A percentile compares a stretch with the other conserved stretches of the same genome.
Conservation (phyloP, 1,140 invertebrate genomes). For the Amphibalanus amphitrite region DNA sequence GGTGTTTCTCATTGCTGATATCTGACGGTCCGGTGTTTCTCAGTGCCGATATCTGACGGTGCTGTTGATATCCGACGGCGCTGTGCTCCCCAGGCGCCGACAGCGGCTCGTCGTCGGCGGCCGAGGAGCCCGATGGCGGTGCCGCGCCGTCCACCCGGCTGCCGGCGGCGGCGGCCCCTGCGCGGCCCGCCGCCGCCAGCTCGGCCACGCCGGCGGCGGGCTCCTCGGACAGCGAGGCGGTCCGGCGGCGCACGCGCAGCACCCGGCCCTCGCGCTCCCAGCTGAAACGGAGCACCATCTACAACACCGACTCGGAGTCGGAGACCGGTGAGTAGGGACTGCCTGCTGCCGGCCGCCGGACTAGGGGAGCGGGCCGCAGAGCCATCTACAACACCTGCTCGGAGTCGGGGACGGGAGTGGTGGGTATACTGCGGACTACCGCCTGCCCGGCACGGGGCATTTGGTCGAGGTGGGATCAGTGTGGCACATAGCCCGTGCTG, state of each 20-base stretch:
- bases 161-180: background rate
- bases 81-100: background rate
- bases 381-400: background rate
- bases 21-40: too few relatives aligned
- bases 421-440: too few relatives aligned
- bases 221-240: background rate
- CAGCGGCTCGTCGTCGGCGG: background rate
- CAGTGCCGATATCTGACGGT: too few relatives aligned
- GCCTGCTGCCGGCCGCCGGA: background rate
- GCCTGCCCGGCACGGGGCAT: too few relatives aligned
- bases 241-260: background rate
- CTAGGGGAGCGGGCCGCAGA: background rate
- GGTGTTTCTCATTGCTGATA: too few relatives aligned
- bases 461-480: too few relatives aligned
- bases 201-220: background rate
- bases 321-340: background rate
- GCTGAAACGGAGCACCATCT: background rate
- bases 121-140: background rate
- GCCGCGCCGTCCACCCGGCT: too few relatives aligned
- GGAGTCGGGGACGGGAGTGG: background rate
- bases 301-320: slow-evolving; percentile 2
- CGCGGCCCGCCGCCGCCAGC: background rate
- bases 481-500: too few relatives aligned
- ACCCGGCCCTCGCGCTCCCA: background rate
- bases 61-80: background rate